Evolutionary conservation across 2,888 invertebrate genomes (phyloP).

Genomic region (Anarsia innoxiella): DNA sequence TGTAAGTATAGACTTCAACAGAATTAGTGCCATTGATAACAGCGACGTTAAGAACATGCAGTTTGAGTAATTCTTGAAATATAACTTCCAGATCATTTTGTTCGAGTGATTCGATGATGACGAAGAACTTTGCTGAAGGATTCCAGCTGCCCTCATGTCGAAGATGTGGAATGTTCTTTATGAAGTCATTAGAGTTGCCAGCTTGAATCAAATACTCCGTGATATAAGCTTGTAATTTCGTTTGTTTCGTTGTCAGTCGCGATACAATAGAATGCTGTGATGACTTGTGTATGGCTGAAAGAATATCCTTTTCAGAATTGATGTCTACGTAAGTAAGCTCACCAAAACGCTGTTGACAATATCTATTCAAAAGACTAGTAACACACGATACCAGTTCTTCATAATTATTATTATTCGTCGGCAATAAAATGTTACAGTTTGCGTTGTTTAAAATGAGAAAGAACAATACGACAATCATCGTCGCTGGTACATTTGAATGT

Average conservation of each 20-base stretch:
- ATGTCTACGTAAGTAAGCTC: conserved; percentile 19
- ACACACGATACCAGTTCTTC: background rate
- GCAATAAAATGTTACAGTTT: no score
- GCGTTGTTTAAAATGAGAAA: background rate
- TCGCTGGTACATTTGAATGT: no score
- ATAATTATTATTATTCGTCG: no score
- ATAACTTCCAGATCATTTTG: conserved; percentile 22
- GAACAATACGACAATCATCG: no score
- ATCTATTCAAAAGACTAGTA: background rate
- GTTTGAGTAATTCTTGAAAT: conserved; percentile 32
- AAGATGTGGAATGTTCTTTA: conserved; percentile 19
- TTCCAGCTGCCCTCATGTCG: conserved; percentile 33
- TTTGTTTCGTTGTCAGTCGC: conserved; percentile 1
- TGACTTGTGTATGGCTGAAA: conserved; percentile 11
- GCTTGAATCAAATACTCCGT: conserved; percentile 31
- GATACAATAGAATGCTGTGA: conserved; percentile 8
- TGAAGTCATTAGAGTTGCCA: conserved; percentile 21
- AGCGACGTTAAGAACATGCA: conserved; percentile 31
- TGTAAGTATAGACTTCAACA: conserved; percentile 38
- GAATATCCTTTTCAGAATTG: conserved; percentile 9
- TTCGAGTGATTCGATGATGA: conserved; percentile 27
- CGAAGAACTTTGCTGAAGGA: conserved; percentile 32
- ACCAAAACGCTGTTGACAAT: background rate
- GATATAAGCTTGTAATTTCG: background rate
- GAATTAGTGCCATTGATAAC: conserved; percentile 30